Evolutionary conservation across 2,797 vertebrate genomes (phyloP), one percentile per base, ranked within the genome.

Genomic region (Lepidocolaptes lacrymiger): DNA sequence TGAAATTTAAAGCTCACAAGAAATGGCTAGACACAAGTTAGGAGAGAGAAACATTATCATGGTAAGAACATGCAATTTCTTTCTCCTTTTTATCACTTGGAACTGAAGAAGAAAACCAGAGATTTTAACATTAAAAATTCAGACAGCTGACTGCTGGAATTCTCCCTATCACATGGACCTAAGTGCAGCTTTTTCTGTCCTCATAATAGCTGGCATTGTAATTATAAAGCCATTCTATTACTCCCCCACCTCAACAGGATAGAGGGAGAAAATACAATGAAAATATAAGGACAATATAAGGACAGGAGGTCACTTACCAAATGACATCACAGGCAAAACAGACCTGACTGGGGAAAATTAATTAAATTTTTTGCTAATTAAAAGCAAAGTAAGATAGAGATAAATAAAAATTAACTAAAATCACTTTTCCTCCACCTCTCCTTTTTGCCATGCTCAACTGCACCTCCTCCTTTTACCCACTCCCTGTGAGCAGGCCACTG

Each of bases 401-500:
- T 28, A 68, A 81, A 77, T 52, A 48, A 79, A 74, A 64, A 27
- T 9, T 56, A 85, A 51, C 3, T 17, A 21, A 85, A 68, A 8
- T 0, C 4, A 37, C 11, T 37, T 89, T 82, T 10, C 20, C 10
- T 19, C 10, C 5, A 43, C 3, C 6, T 8, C 2, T 44, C 7
- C 41, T 41, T n/a, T 26, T 59, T 86, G 11, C 15, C 6, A 48
- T 8, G 9, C 10, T 52, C 24, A 23, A 10, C 24, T 63, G 19
- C 12, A 37, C 11, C 20, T 44, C 44, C 44, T 22, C 44, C 17
- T 51, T 67, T 11, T 24, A 48, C 12, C 9, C 76, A 13, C 10
- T 58, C 12, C 22, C 13, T 0, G 0, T 37, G 37, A 62, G 3
- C 2, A 7, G 23, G 30, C 9, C 20, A 7, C 17, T 41, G 10